Percentiles rank a stretch among this genome's conserved stretches.
phyloP scores from a whole-genome alignment of 2,113 vertebrate genomes.

The Lophura nycthemera region DNA sequence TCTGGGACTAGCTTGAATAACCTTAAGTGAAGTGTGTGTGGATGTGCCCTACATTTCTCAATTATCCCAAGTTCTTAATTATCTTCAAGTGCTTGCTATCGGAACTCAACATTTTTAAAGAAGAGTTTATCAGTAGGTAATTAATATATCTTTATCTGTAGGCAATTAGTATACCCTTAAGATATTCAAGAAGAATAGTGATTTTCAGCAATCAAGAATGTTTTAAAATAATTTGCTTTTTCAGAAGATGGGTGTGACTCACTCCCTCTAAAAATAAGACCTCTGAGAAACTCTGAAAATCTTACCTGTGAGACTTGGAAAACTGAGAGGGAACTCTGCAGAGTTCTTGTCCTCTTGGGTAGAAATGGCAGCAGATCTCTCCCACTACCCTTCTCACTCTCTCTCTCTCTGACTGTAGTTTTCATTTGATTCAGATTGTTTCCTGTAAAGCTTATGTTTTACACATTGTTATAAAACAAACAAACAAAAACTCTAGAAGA shows the following conservation, averaged over 20 bases:
- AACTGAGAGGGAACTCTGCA: not conserved
- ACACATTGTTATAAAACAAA: not conserved
- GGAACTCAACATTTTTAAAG: conserved; percentile 56
- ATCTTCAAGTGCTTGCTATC: conserved; percentile 60
- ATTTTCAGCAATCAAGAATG: conserved; percentile 23
- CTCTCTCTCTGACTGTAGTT: not conserved
- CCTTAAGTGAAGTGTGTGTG: conserved; percentile 42
- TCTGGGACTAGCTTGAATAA: conserved; percentile 42
- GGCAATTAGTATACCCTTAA: conserved; percentile 49
- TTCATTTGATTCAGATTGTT: not conserved
- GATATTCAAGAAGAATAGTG: conserved; percentile 23
- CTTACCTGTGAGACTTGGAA: not conserved
- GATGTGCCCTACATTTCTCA: conserved; percentile 54
- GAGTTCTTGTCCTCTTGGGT: not conserved
- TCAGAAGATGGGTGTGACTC: not conserved
- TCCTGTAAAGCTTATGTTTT: not conserved
- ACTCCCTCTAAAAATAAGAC: conserved; percentile 16
- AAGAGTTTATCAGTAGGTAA: conserved; percentile 59
- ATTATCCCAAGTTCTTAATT: conserved; percentile 66
- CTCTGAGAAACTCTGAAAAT: not conserved
- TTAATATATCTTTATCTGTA: conserved; percentile 66
- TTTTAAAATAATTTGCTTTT: conserved; percentile 40
- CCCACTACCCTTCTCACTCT: rapidly evolving
- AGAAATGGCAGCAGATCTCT: not conserved
- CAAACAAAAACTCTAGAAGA: not conserved